These are phyloP conservation scores for Dromas ardeola DNA, from an alignment of 2,113 vertebrate species.

Conservation along the genomic window DNA sequence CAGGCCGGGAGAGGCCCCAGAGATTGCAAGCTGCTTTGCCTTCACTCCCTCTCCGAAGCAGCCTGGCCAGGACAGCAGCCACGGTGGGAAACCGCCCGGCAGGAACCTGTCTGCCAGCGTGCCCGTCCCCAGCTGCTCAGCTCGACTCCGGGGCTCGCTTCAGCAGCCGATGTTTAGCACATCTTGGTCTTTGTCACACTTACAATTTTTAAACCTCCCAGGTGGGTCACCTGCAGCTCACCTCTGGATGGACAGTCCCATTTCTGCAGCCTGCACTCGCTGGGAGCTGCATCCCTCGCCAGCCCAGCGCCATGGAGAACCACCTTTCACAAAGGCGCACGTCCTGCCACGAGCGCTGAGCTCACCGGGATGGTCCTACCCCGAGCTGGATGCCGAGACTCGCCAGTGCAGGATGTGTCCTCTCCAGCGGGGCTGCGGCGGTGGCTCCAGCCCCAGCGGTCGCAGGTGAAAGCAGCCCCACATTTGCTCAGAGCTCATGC, in stretches of 20 bases:
- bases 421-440: fast-evolving
- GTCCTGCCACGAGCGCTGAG: fast-evolving
- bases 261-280: not conserved
- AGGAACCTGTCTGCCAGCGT: not conserved
- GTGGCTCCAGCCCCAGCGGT: not conserved
- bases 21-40: not conserved
- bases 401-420: fast-evolving
- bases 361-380: fast-evolving
- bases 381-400: not conserved
- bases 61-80: fast-evolving
- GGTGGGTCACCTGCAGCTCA: not conserved
- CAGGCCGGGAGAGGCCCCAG: not conserved
- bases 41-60: not conserved
- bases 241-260: not conserved
- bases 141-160: not conserved
- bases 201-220: not conserved
- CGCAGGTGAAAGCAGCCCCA: not conserved
- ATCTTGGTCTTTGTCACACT: not conserved
- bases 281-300: not conserved
- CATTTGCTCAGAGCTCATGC: not conserved
- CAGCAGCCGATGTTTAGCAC: fast-evolving
- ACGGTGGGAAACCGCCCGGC: not conserved
- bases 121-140: fast-evolving
- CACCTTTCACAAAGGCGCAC: fast-evolving
- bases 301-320: not conserved